phyloP scores from a whole-genome alignment of 2,113 vertebrate genomes.

The Perca flavescens region DNA sequence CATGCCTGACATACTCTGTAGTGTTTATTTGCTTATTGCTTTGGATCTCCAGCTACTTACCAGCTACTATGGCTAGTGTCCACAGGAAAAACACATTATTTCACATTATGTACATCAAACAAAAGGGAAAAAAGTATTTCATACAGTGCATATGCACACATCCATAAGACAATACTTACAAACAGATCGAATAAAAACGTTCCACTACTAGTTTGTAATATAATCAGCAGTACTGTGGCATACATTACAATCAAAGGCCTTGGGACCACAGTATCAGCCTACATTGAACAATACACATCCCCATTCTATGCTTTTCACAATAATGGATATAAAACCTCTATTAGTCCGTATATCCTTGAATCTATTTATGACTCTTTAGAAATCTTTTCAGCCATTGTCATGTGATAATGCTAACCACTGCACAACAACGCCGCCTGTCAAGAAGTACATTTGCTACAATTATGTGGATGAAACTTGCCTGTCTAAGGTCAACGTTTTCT shows the following conservation, averaged over 20 bases:
- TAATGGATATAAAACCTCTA: neutral
- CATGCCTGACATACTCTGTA: neutral
- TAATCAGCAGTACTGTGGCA: neutral
- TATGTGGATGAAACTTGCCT: too few relatives aligned
- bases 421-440: too few relatives aligned
- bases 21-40: neutral
- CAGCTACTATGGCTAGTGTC: neutral
- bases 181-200: neutral
- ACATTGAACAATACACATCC: neutral
- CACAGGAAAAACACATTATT: neutral
- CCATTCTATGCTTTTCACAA: neutral
- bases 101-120: neutral
- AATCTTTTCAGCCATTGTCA: too few relatives aligned
- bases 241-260: neutral
- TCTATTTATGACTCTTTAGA: neutral
- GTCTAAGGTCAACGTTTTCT: too few relatives aligned
- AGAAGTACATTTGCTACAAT: too few relatives aligned
- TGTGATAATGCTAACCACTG: too few relatives aligned
- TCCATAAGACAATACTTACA: neutral
- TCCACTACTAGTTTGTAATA: neutral
- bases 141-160: neutral
- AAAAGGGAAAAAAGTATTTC: too few relatives aligned
- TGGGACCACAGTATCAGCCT: neutral
- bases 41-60: neutral
- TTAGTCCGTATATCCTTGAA: neutral